Conservation (phyloP, 2,888 invertebrate species). For the Agrotis clavis region DNA sequence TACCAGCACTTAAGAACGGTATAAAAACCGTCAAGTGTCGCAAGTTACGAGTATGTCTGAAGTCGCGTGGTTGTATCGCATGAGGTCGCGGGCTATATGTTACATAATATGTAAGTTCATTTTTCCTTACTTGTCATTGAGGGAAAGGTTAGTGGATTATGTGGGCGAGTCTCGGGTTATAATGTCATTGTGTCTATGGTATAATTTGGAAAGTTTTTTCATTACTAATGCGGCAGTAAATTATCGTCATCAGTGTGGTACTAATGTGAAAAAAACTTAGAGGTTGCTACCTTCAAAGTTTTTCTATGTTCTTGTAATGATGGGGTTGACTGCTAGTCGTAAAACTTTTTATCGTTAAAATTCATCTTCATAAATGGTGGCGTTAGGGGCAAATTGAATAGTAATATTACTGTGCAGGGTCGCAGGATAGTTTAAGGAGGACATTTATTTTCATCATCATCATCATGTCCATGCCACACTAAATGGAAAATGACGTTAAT, state of each 20-base stretch:
- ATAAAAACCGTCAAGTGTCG: too few relatives aligned
- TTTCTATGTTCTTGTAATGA: not conserved
- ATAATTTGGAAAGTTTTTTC: constrained; percentile 26
- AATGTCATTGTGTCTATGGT: constrained; percentile 5
- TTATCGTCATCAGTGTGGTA: not conserved
- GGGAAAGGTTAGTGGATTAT: constrained; percentile 18
- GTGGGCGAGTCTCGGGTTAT: not conserved
- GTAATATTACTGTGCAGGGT: too few relatives aligned
- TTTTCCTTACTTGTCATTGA: constrained; percentile 15
- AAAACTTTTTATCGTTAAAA: not conserved
- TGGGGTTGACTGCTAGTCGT: not conserved
- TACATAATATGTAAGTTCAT: not conserved
- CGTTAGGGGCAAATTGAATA: too few relatives aligned
- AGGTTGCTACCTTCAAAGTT: not conserved
- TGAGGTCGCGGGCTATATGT: not conserved
- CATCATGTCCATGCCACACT: too few relatives aligned
- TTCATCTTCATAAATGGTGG: not conserved
- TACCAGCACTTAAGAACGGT: too few relatives aligned
- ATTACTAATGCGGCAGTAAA: constrained; percentile 7
- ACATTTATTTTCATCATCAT: too few relatives aligned
- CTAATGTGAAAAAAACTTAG: not conserved
- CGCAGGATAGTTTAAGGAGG: too few relatives aligned
- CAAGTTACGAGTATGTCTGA: not conserved
- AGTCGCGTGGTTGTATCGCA: not conserved
- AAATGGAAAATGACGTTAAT: too few relatives aligned